These are phyloP conservation scores for Eristalis intricaria DNA, from an alignment of 2,888 invertebrate species.

Conservation along the genomic window DNA sequence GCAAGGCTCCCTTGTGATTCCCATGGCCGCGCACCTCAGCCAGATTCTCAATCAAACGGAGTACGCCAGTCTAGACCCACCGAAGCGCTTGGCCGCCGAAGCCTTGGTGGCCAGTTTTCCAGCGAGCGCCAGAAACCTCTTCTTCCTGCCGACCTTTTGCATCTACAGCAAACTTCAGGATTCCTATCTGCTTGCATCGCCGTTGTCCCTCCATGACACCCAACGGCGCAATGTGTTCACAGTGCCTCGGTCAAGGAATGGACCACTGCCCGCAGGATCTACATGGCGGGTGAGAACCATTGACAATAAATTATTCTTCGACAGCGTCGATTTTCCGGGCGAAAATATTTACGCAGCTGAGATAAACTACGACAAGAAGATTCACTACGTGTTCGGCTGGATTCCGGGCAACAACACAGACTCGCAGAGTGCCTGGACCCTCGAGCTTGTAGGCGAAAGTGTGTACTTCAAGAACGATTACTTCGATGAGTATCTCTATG, in stretches of 20 bases:
- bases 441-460: not conserved
- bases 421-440: not conserved
- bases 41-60: not conserved
- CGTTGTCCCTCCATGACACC: not conserved
- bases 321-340: not conserved
- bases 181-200: constrained; percentile 7
- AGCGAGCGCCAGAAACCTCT: constrained; percentile 6
- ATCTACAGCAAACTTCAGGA: constrained; percentile 17
- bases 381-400: not conserved
- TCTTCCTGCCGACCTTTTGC: constrained; percentile 8
- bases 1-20: not conserved
- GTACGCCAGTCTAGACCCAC: not conserved
- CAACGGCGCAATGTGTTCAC: constrained; percentile 12
- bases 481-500: not conserved
- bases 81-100: not conserved
- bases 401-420: not conserved
- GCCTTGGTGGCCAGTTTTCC: not conserved
- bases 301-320: not conserved
- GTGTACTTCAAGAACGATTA: not conserved
- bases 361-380: not conserved
- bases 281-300: not conserved
- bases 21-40: not conserved
- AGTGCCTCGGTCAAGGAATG: not conserved
- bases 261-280: not conserved
- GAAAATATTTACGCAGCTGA: not conserved